Percentiles rank a stretch among this genome's conserved stretches.
These are phyloP conservation scores for Trachymyrmex cornetzi DNA, from an alignment of 1,140 invertebrate species.

Conservation along the genomic window DNA sequence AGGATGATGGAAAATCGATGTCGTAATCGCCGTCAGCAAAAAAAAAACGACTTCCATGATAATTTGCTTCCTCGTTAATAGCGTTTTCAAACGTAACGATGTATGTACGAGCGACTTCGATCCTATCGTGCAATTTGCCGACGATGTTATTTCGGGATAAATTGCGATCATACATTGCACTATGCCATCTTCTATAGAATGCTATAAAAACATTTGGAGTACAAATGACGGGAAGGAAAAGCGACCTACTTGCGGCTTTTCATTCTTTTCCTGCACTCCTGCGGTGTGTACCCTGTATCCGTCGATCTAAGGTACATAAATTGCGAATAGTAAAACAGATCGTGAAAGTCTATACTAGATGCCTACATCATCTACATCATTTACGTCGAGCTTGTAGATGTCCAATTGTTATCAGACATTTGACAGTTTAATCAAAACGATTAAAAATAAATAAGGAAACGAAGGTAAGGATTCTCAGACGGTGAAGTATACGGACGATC, in stretches of 20 bases:
- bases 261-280: neutral
- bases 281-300: neutral
- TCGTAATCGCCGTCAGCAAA: constrained; percentile 18
- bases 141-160: neutral
- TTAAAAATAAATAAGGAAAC: constrained; percentile 16
- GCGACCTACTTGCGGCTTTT: constrained; percentile 35
- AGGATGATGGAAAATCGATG: constrained; percentile 50
- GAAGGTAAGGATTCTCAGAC: constrained; percentile 38
- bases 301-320: constrained; percentile 6
- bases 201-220: neutral
- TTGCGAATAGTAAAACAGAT: neutral
- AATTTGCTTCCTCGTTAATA: constrained; percentile 42
- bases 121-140: neutral
- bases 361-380: no score
- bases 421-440: neutral
- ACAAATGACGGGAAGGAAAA: constrained; percentile 29
- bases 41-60: constrained; percentile 35
- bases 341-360: neutral
- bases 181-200: neutral
- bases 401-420: neutral
- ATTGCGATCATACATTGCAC: neutral
- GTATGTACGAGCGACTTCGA: neutral
- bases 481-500: neutral
- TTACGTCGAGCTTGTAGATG: neutral
- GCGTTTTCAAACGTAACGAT: neutral